Base-by-base conservation (phyloP, 1,140 invertebrate species). In the Brachionus rubens region DNA sequence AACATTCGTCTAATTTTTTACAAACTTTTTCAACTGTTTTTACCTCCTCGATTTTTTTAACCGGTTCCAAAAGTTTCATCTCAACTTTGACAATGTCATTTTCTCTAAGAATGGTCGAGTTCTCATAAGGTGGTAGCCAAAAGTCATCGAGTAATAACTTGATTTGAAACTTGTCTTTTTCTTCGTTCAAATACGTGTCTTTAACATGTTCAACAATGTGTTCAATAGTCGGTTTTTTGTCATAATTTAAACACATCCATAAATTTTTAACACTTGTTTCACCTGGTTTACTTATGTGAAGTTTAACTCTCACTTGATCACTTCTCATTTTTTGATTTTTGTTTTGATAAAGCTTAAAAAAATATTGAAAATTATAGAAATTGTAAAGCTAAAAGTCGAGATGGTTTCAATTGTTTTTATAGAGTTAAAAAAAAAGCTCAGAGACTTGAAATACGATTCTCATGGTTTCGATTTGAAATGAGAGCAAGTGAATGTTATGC, bases 171-270 rank as follows among this genome's bases (percentile, higher is more conserved):
- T 54, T 16, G 3, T 72, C 46, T 48, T 14, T 50, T 10, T 72
- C 3, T 9, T 54, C 21, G 7, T 48, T 10, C 9, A 40, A 1
- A 50, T 54, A 72, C 2, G 3, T 72, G 30, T 40, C 43, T 33
- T 54, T 33, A 12, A 72, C 16, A 30, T 72, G 68, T 26, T 72
- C 21, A 19, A 24, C 28, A 19, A 72, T 72, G 14, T 72, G 68
- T 12, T 72, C 46, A 28, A 72, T 50, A 21, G 68, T 72, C 24
- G 68, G 68, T 10, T 54, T 72, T 12, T 72, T 48, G 30, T 72
- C 68, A 72, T 72, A 72, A 36, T 50, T 72, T 12, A 72, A 26
- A 26, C 68, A 36, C 68, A 72, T 72, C 68, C 68, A 72, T 24
- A 72, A 50, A 26, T 72, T 72, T 21, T 72, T 48, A 0, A 72